Evolutionary conservation across 2,113 vertebrate genomes (phyloP).

Genomic region (Albula glossodonta): DNA sequence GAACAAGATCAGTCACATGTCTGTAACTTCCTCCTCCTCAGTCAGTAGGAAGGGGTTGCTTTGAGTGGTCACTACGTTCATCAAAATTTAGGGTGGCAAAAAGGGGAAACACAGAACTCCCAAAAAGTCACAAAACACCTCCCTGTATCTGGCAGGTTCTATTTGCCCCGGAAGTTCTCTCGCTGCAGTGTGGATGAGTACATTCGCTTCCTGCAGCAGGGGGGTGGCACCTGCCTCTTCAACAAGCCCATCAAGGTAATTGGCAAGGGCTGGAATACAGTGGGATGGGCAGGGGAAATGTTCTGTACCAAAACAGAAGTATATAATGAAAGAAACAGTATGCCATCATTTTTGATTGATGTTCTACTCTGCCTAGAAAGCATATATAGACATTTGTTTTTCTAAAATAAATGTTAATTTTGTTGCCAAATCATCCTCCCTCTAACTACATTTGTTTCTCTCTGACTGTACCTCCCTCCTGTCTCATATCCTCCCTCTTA

Average conservation of each 20-base stretch:
- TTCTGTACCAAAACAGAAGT: no score
- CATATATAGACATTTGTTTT: background rate
- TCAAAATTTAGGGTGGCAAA: no score
- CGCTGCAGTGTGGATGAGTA: conserved; percentile 95
- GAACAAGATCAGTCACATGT: no score
- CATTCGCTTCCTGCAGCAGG: conserved; percentile 88
- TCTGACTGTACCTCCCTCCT: background rate
- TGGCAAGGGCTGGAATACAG: background rate
- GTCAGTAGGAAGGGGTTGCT: no score
- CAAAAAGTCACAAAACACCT: background rate
- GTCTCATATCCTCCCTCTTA: background rate
- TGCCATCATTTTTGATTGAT: background rate
- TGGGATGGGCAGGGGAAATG: background rate
- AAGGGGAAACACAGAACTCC: no score
- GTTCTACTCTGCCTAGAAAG: background rate
- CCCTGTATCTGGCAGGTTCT: conserved; percentile 70
- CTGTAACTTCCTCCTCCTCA: no score
- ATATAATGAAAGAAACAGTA: no score
- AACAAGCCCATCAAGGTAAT: conserved; percentile 93
- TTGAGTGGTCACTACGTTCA: no score
- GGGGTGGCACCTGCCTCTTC: conserved; percentile 94
- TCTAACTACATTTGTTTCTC: background rate
- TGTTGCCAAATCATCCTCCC: background rate
- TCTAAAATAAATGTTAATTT: background rate
- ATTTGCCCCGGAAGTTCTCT: conserved; percentile 93